Percentiles rank a stretch among this genome's conserved stretches.
Conservation (phyloP, 2,797 vertebrate species). For the Macropus fuliginosus region DNA sequence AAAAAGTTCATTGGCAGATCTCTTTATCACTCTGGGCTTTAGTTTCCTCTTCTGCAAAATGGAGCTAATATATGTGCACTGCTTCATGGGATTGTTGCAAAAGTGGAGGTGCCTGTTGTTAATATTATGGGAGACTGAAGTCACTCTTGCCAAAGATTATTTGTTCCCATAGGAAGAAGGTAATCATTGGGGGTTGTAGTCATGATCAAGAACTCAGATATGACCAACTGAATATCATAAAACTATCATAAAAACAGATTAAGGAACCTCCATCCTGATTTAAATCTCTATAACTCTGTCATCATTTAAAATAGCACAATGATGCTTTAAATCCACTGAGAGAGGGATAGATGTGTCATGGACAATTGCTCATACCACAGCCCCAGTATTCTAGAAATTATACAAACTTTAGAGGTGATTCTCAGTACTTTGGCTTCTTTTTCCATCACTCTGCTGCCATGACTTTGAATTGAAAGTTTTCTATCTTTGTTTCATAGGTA, state of each 20-base stretch:
- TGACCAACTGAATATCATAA: not conserved
- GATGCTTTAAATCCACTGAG: slow-evolving; percentile 45
- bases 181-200: slow-evolving; percentile 1
- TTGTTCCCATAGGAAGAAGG: not conserved
- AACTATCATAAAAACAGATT: slow-evolving; percentile 38
- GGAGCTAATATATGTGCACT: not conserved
- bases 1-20: not conserved
- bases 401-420: not conserved
- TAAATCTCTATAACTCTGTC: slow-evolving; percentile 53
- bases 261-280: slow-evolving; percentile 30
- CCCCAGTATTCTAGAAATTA: slow-evolving; percentile 13
- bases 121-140: not conserved
- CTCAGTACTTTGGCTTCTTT: not conserved
- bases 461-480: not conserved
- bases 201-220: slow-evolving; percentile 30
- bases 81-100: not conserved
- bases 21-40: slow-evolving; percentile 14
- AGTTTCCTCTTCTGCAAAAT: slow-evolving; percentile 17
- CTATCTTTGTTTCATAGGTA: not conserved
- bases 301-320: slow-evolving; percentile 50
- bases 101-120: not conserved
- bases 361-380: slow-evolving; percentile 10
- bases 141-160: slow-evolving; percentile 2
- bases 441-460: not conserved
- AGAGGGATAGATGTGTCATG: slow-evolving; percentile 41